These are phyloP conservation scores for Tetranychus piercei DNA, from an alignment of 2,888 invertebrate species.

Conservation along the genomic window DNA sequence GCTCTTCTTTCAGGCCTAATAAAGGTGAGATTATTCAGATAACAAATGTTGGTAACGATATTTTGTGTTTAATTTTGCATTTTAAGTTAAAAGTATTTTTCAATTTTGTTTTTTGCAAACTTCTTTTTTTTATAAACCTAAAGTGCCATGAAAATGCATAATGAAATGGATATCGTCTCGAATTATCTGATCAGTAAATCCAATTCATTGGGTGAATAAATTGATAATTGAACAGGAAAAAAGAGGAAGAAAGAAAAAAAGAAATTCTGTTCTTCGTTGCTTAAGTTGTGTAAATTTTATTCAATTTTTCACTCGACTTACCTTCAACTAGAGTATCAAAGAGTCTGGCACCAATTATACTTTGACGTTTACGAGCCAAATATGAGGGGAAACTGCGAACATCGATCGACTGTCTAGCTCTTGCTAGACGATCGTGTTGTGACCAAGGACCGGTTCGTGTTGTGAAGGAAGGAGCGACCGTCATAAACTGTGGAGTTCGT, in stretches of 20 bases:
- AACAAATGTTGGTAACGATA: not conserved
- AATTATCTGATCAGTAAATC: too few species aligned
- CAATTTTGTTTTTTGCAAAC: too few species aligned
- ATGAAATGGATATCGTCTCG: too few species aligned
- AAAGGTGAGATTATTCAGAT: too few species aligned
- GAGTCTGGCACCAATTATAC: conserved; percentile 15
- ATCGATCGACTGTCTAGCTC: conserved; percentile 20
- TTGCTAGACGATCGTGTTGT: conserved; percentile 3
- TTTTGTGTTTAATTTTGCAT: conserved; percentile 5
- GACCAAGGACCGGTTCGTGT: conserved; percentile 17
- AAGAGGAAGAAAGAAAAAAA: too few species aligned
- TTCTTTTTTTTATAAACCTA: too few species aligned
- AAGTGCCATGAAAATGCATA: too few species aligned
- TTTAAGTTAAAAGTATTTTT: not conserved
- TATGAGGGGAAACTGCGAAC: conserved; percentile 20
- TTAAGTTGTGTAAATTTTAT: not conserved
- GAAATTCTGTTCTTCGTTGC: not conserved
- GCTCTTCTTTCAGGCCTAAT: not conserved
- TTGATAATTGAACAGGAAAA: too few species aligned
- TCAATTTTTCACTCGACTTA: not conserved
- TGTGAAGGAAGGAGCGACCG: conserved; percentile 15
- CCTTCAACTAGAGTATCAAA: conserved; percentile 12
- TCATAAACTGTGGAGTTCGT: conserved; percentile 13
- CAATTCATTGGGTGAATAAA: too few species aligned
- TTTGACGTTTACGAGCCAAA: conserved; percentile 20